phyloP scores from a whole-genome alignment of 2,797 vertebrate species.

The Bradypus variegatus region DNA sequence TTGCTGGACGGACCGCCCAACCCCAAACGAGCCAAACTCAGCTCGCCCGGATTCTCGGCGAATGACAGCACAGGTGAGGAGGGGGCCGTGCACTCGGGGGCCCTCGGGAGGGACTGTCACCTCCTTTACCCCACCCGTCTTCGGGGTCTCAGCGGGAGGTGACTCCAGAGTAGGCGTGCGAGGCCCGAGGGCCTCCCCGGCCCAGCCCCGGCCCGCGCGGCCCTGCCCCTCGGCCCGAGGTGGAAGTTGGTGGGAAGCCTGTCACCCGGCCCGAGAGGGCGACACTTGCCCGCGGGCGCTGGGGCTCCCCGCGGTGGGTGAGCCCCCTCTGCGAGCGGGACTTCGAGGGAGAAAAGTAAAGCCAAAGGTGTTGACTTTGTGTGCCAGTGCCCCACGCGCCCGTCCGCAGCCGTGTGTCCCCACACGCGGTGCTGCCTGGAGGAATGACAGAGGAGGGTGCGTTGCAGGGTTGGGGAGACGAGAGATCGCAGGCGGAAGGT shows the following conservation, averaged over 20 bases:
- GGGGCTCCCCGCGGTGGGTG: neutral
- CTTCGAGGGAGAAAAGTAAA: conserved; percentile 33
- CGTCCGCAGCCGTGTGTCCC: neutral
- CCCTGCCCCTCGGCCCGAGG: neutral
- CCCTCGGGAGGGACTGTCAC: neutral
- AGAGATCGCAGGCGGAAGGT: neutral
- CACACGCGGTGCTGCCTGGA: neutral
- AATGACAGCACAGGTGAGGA: conserved; percentile 93
- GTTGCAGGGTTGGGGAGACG: neutral
- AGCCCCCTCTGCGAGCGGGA: neutral
- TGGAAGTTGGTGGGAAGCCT: conserved; percentile 14
- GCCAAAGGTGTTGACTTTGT: neutral
- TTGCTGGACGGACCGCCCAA: conserved; percentile 95
- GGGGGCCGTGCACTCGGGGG: neutral
- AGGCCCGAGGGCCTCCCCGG: neutral
- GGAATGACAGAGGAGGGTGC: conserved; percentile 38
- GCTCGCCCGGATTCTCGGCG: conserved; percentile 91
- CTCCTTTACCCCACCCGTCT: neutral
- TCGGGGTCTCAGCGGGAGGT: neutral
- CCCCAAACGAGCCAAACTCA: conserved; percentile 94
- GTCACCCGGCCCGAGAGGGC: neutral
- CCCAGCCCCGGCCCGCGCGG: neutral
- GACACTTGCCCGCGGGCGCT: neutral
- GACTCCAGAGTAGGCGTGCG: neutral
- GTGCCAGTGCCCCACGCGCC: neutral